phyloP scores from a whole-genome alignment of 2,888 invertebrate genomes.

The Holacanthella duospinosa region DNA sequence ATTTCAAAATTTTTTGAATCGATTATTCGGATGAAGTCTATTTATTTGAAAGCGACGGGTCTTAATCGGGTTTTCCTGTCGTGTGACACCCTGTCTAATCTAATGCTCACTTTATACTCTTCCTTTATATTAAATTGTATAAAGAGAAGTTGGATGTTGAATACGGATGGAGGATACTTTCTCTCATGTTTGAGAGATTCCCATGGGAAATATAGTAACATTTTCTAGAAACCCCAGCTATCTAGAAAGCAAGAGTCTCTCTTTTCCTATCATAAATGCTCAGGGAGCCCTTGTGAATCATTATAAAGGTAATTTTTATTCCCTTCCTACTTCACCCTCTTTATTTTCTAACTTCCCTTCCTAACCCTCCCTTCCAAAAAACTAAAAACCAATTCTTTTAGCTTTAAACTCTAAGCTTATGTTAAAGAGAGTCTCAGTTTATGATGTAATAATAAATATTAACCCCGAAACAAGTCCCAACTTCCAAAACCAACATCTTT shows the following conservation, averaged over 20 bases:
- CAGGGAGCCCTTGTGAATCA: slow-evolving; percentile 38
- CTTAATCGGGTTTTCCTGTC: no score
- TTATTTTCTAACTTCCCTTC: not conserved
- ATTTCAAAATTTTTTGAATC: no score
- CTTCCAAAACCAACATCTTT: no score
- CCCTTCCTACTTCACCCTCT: slow-evolving; percentile 19
- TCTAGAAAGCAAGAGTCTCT: slow-evolving; percentile 1
- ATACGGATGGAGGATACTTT: not conserved
- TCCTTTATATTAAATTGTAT: not conserved
- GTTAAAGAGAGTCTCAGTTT: not conserved
- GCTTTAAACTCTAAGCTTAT: not conserved
- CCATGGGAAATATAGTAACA: slow-evolving; percentile 37
- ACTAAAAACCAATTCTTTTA: not conserved
- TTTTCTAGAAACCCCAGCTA: slow-evolving; percentile 25
- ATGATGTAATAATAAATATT: not conserved
- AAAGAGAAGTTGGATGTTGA: not conserved
- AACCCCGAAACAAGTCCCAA: not conserved
- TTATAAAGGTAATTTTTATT: slow-evolving; percentile 38
- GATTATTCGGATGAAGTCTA: no score
- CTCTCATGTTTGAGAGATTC: slow-evolving; percentile 13
- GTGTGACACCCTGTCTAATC: slow-evolving; percentile 2
- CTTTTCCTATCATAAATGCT: slow-evolving; percentile 36
- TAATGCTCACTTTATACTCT: not conserved
- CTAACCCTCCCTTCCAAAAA: not conserved
- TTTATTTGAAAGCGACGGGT: no score